These are phyloP conservation scores for Naja naja DNA, from an alignment of 2,113 vertebrate genomes.

Conservation along the genomic window DNA sequence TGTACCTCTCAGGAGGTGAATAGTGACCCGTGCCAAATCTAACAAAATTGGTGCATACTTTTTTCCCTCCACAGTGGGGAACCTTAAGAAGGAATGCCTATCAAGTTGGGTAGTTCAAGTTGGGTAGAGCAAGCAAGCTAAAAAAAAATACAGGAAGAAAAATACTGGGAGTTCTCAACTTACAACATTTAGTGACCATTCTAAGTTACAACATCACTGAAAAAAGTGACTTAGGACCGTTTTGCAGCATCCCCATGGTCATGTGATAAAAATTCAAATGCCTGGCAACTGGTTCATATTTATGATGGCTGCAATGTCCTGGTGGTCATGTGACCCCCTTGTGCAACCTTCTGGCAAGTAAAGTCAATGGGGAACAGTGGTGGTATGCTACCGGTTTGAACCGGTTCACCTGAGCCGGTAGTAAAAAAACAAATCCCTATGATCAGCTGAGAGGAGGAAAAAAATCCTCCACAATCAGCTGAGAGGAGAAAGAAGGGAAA, in stretches of 20 bases:
- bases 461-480: too few species aligned
- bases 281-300: neutral
- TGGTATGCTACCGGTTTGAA: too few species aligned
- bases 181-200: neutral
- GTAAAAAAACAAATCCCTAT: too few species aligned
- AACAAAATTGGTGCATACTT: neutral
- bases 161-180: too few species aligned
- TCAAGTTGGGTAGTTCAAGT: neutral
- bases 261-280: neutral
- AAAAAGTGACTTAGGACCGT: neutral
- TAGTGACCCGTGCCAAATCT: neutral
- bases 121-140: neutral
- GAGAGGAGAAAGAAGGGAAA: too few species aligned
- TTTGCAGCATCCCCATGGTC: neutral
- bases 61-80: too few species aligned
- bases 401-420: too few species aligned
- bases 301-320: neutral
- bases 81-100: too few species aligned
- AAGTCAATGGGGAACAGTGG: neutral
- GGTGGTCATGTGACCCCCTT: neutral
- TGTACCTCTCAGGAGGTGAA: too few species aligned
- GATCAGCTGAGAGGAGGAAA: too few species aligned
- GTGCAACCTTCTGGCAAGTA: neutral
- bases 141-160: neutral
- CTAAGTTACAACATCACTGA: neutral